A percentile compares a stretch with the other conserved stretches of the same genome.
These are phyloP conservation scores for Helicoverpa assulta DNA, from an alignment of 2,888 invertebrate species.

Conservation along the genomic window DNA sequence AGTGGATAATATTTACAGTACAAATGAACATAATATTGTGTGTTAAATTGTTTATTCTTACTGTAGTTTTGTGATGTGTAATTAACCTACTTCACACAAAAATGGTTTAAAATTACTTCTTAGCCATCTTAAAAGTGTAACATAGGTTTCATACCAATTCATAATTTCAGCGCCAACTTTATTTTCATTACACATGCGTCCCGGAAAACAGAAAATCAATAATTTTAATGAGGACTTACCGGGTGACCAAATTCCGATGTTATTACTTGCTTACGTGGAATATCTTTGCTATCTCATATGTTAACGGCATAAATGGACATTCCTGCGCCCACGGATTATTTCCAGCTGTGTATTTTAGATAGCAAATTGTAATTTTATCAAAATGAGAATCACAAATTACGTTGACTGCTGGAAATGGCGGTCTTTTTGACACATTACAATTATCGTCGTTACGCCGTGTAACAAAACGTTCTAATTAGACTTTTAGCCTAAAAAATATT, in stretches of 20 bases:
- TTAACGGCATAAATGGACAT: neutral
- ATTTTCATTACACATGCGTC: conserved; percentile 25
- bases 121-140: too few relatives aligned
- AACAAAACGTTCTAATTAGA: conserved; percentile 31
- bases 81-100: too few relatives aligned
- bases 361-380: conserved; percentile 15
- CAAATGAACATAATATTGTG: too few relatives aligned
- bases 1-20: too few relatives aligned
- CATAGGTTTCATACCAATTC: too few relatives aligned
- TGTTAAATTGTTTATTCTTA: too few relatives aligned
- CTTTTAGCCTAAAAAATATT: neutral
- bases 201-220: conserved; percentile 21
- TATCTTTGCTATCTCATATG: neutral
- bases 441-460: neutral
- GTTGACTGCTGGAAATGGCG: conserved; percentile 49
- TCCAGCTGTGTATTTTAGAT: conserved; percentile 9
- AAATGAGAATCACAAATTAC: neutral
- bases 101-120: too few relatives aligned
- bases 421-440: conserved; percentile 49
- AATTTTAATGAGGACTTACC: conserved; percentile 12
- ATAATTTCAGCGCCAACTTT: too few relatives aligned
- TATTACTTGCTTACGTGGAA: neutral
- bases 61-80: too few relatives aligned
- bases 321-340: conserved; percentile 1
- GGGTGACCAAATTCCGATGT: neutral